Percentiles rank a stretch among this genome's conserved stretches.
Evolutionary conservation across 2,888 invertebrate genomes (phyloP).

Genomic region (Octonoba sinensis): DNA sequence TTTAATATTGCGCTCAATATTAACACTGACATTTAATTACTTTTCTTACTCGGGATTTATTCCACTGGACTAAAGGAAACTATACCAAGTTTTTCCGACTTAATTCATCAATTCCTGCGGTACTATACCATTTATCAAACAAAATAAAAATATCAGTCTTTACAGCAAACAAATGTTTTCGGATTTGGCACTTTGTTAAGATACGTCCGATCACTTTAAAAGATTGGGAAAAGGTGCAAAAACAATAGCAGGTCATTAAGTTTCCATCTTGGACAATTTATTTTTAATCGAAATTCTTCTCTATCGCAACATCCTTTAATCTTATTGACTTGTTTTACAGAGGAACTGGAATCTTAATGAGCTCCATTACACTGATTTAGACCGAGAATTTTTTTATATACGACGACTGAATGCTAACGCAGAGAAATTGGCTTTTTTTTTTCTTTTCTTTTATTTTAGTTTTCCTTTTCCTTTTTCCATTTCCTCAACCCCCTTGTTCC

Average conservation of each 20-base stretch:
- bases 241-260: slow-evolving; percentile 60
- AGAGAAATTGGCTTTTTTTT: slow-evolving; percentile 46
- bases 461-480: slow-evolving; percentile 39
- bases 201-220: slow-evolving; percentile 50
- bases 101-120: no score
- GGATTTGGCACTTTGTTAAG: slow-evolving; percentile 50
- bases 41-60: no score
- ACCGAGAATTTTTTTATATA: slow-evolving; percentile 39
- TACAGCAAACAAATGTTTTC: slow-evolving; percentile 51
- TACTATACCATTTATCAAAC: no score
- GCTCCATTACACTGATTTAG: slow-evolving; percentile 64
- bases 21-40: no score
- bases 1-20: no score
- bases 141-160: slow-evolving; percentile 6
- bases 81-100: no score
- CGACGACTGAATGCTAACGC: slow-evolving; percentile 56
- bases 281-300: slow-evolving; percentile 64
- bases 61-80: no score
- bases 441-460: slow-evolving; percentile 45
- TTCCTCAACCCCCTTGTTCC: slow-evolving; percentile 1
- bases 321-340: slow-evolving; percentile 63
- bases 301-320: slow-evolving; percentile 58
- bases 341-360: slow-evolving; percentile 61
- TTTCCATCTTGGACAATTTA: slow-evolving; percentile 62
- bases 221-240: slow-evolving; percentile 60